A percentile compares a stretch with the other conserved stretches of the same genome.
phyloP scores from a whole-genome alignment of 2,113 vertebrate species.

The Symphodus melops region DNA sequence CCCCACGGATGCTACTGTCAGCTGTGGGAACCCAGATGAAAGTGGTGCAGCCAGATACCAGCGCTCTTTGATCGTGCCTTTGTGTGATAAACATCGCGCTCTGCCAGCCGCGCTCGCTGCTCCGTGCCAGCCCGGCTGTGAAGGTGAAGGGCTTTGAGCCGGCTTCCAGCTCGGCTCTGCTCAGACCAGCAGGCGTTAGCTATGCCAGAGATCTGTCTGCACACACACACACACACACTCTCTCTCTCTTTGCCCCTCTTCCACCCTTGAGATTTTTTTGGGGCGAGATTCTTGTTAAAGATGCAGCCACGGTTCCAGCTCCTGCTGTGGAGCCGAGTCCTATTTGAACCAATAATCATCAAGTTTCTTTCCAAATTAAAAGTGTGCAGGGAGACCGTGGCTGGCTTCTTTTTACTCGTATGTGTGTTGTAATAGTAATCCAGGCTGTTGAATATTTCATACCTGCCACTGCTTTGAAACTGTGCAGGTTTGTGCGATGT shows the following conservation, averaged over 20 bases:
- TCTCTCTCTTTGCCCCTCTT: slow-evolving; percentile 9
- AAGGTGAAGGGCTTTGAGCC: slow-evolving; percentile 82
- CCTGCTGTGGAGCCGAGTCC: slow-evolving; percentile 64
- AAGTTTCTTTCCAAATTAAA: slow-evolving; percentile 71
- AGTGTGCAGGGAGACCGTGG: slow-evolving; percentile 54
- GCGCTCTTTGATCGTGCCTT: slow-evolving; percentile 85
- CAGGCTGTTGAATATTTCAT: slow-evolving; percentile 80
- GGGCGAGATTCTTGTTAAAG: slow-evolving; percentile 71
- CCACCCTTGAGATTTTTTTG: slow-evolving; percentile 34
- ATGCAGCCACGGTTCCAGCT: slow-evolving; percentile 59
- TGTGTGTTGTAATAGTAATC: slow-evolving; percentile 76
- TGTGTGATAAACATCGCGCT: slow-evolving; percentile 83
- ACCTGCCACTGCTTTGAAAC: slow-evolving; percentile 73
- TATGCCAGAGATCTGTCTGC: slow-evolving; percentile 73
- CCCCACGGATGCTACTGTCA: slow-evolving; percentile 82
- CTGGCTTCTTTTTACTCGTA: slow-evolving; percentile 27
- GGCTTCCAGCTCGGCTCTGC: slow-evolving; percentile 72
- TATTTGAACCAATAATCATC: slow-evolving; percentile 80
- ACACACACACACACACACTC: slow-evolving; percentile 32
- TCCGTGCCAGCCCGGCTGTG: slow-evolving; percentile 74
- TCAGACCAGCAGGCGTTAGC: slow-evolving; percentile 68
- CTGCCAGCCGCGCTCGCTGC: slow-evolving; percentile 74
- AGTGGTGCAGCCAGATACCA: slow-evolving; percentile 80
- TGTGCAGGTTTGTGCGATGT: slow-evolving; percentile 62
- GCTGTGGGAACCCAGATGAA: slow-evolving; percentile 85